Conservation (phyloP, 1,140 invertebrate species). For the Ptiloglossa arizonensis region DNA sequence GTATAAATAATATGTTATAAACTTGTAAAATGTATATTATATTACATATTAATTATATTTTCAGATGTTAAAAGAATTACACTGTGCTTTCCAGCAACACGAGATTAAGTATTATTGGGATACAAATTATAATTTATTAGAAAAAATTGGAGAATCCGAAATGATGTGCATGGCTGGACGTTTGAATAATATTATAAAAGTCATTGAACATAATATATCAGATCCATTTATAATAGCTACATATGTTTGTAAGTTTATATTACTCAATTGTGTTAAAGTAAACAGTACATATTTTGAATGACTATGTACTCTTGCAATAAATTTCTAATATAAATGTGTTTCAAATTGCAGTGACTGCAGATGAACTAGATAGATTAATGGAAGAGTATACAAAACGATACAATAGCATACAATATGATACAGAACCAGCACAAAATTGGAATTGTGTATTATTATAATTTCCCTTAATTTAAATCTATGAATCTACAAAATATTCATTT, state of each 20-base stretch:
- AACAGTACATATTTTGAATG: not conserved
- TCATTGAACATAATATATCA: slow-evolving; percentile 19
- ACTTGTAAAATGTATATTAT: slow-evolving; percentile 16
- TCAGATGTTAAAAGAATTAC: slow-evolving; percentile 68
- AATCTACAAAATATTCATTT: too few species aligned
- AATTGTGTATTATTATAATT: too few species aligned
- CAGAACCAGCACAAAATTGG: too few species aligned
- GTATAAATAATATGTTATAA: not conserved
- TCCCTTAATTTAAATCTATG: too few species aligned
- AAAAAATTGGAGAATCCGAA: not conserved
- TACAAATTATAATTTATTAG: slow-evolving; percentile 61
- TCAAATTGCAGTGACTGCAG: not conserved
- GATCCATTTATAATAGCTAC: slow-evolving; percentile 51
- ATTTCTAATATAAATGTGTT: not conserved
- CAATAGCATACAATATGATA: not conserved
- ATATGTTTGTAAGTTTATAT: slow-evolving; percentile 62
- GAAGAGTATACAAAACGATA: too few species aligned
- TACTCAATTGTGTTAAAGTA: not conserved
- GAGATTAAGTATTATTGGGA: slow-evolving; percentile 65
- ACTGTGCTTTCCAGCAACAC: slow-evolving; percentile 1
- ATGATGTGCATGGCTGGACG: slow-evolving; percentile 33
- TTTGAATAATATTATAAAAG: slow-evolving; percentile 51
- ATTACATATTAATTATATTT: slow-evolving; percentile 30
- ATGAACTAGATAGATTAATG: not conserved
- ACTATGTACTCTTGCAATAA: not conserved